Base-by-base conservation (phyloP, 2,797 vertebrate species). In the Pampus argenteus region DNA sequence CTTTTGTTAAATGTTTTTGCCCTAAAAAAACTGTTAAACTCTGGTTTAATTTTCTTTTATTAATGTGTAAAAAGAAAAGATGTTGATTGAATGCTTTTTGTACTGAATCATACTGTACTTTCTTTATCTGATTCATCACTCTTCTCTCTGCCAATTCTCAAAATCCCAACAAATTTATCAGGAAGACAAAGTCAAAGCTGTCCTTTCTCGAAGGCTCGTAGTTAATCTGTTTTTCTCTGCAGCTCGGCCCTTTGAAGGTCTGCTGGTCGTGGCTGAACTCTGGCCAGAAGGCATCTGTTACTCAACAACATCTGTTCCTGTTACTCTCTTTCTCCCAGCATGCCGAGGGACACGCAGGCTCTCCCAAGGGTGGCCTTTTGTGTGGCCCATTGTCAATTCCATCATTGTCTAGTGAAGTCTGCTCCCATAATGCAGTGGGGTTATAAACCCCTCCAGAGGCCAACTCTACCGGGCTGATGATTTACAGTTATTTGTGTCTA, bases 221-320 rank as follows among this genome's bases (percentile, higher is more conserved):
- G 76, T 81, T 86, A 71, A 71, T 87, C 74, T 82, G 58, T 84
- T 78, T 72, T 72, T 55, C 61, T 29, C 55, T 76, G 59, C 74
- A 66, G 76, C 62, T 64, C 42, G 4, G 51, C 62, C 78, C 86
- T 91, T 88, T 91, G 92, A 93, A 87, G 88, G 84, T 80, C 82
- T 86, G 85, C 90, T 85, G 91, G 70, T 89, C 61, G 87, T 25
- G 86, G 87, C 86, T 92, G 83, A 88, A 75, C 88, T 88, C 73
- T 83, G 91, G 89, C 91, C 93, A 93, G 90, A 86, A 92, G 90
- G 93, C 93, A 92, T 92, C 93, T 94, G 93, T 92, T 92, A 81
- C 92, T 89, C 92, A 82, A 87, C 91, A 94, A 95, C 94, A 94
- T 95, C 94, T 95, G 94, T 94, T 93, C 85, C 91, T 87, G 85